phyloP scores from a whole-genome alignment of 2,113 vertebrate species.

The Machaerirhynchus nigripectus region DNA sequence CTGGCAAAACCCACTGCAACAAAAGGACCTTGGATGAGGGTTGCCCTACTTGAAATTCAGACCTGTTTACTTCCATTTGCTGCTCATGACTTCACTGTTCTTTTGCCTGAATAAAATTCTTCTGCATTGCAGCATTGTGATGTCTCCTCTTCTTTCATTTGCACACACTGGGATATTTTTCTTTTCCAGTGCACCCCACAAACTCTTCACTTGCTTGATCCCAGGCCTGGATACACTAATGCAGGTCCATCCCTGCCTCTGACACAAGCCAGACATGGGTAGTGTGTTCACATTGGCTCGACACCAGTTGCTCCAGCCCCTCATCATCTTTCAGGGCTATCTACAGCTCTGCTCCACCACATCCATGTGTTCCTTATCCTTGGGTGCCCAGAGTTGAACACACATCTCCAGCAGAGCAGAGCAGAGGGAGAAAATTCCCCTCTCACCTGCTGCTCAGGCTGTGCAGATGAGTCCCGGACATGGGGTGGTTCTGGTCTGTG shows the following conservation, averaged over 20 bases:
- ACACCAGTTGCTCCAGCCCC: not conserved
- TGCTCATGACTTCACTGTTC: rapidly evolving
- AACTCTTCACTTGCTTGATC: not conserved
- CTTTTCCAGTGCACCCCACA: not conserved
- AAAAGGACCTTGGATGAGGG: no score
- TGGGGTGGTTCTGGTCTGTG: rapidly evolving
- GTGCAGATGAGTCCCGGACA: no score
- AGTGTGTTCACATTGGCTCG: not conserved
- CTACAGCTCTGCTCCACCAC: rapidly evolving
- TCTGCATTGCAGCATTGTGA: not conserved
- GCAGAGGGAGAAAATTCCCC: no score
- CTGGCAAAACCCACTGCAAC: rapidly evolving
- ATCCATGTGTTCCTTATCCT: not conserved
- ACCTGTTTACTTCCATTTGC: rapidly evolving
- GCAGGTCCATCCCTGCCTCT: not conserved
- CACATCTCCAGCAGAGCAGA: not conserved
- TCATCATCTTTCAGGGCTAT: not conserved
- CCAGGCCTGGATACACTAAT: not conserved
- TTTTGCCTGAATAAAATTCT: not conserved
- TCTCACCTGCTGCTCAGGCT: no score
- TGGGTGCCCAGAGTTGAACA: not conserved
- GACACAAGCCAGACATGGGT: rapidly evolving
- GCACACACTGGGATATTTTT: not conserved
- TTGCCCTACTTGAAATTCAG: rapidly evolving
- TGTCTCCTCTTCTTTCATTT: rapidly evolving